These are phyloP conservation scores for Hyles vespertilio DNA, from an alignment of 1,140 invertebrate species.

Conservation along the genomic window DNA sequence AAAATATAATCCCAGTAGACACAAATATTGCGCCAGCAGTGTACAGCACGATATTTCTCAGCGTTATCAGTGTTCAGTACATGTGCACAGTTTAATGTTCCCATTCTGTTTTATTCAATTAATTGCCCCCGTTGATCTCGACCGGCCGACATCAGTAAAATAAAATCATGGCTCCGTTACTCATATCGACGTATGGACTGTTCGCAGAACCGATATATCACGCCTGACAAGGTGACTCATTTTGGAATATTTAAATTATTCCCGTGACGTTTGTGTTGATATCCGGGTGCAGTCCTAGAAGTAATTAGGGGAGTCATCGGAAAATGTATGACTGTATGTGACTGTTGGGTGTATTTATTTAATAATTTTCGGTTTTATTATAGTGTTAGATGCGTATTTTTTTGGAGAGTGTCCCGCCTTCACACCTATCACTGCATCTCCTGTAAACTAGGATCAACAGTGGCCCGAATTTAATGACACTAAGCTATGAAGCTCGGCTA, in stretches of 20 bases:
- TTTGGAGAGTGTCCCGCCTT: too few relatives aligned
- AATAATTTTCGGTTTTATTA: too few relatives aligned
- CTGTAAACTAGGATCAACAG: too few relatives aligned
- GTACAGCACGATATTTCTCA: conserved; percentile 52
- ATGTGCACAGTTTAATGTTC: conserved; percentile 70
- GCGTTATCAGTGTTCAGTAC: conserved; percentile 62
- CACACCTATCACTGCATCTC: too few relatives aligned
- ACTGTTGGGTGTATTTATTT: too few relatives aligned
- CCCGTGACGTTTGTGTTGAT: not conserved
- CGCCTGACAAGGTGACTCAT: not conserved
- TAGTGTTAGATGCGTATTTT: too few relatives aligned
- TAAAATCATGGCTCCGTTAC: conserved; percentile 17
- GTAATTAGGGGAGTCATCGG: too few relatives aligned
- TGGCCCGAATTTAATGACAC: too few relatives aligned
- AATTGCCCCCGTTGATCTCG: conserved; percentile 47
- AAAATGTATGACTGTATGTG: too few relatives aligned
- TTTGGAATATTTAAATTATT: conserved; percentile 1
- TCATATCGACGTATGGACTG: not conserved
- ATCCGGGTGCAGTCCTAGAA: not conserved
- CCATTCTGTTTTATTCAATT: conserved; percentile 56
- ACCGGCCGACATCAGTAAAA: conserved; percentile 18
- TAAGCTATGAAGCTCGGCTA: too few relatives aligned
- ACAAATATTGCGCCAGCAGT: conserved; percentile 25
- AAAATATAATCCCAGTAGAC: not conserved
- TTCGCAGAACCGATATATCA: too few relatives aligned